Evolutionary conservation across 2,113 vertebrate genomes (phyloP), one percentile per base, ranked within the genome.

Genomic region (Trogon melanurus): DNA sequence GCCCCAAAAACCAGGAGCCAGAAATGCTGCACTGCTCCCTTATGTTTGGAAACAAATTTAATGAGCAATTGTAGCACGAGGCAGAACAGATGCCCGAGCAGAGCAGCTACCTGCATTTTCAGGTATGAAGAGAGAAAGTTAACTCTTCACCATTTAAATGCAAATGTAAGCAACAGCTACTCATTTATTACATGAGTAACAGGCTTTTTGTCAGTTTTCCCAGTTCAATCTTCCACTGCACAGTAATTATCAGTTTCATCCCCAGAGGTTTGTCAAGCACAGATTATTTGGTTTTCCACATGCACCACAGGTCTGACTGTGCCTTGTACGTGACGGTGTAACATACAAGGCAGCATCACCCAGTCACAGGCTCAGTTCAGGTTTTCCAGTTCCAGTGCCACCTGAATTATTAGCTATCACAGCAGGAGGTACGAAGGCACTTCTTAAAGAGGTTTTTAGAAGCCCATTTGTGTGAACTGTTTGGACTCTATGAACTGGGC

Each of bases 391-490:
- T 88, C 38, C 56, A 89, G 87, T 82, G 93, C 89, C 91, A 87
- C 30, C 32, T 53, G 56, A 88, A 92, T 74, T 84, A 64, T 7
- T 27, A 89, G 36, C 62, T 93, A 53, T 57, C 78, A 93, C 41
- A 88, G 91, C 78, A 89, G 48, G 6, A 79, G 38, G 67, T 69
- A 83, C 6, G 13, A 96, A 96, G 96, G 95, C 95, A 97, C 96
- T 96, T 96, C 64, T 80, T 80, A 3, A 21, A 32, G 73, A 45
- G 5, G 8, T 15, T 51, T 45, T 54, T 41, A 16, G 76, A 89
- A 94, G 57, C 13, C 50, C 27, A 22, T 75, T 70, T 78, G 60
- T 2, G 2, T 23, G 26, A 94, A 71, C 53, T 74, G 19, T 34
- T 74, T 38, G 34, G 10, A 91, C 64, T 44, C 57, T 45, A 17